Percentiles rank a stretch among this genome's conserved stretches.
These are phyloP conservation scores for Epirrita christyi DNA, from an alignment of 2,888 invertebrate genomes.

Conservation along the genomic window DNA sequence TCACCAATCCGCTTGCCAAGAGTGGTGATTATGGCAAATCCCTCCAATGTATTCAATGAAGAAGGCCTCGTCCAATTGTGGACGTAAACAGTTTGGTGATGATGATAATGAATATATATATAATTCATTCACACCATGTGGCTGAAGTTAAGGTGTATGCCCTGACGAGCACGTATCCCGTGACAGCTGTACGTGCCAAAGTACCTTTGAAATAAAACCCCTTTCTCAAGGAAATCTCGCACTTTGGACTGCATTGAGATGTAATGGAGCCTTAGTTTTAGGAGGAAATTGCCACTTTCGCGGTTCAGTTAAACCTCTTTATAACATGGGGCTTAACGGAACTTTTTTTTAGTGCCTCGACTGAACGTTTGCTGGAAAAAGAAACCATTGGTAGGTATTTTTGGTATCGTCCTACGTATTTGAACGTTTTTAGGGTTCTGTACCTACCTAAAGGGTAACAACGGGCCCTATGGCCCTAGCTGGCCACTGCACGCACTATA, in stretches of 20 bases:
- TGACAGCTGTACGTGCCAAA: constrained; percentile 58
- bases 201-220: constrained; percentile 52
- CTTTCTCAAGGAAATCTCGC: constrained; percentile 50
- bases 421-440: no score
- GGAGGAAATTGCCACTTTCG: constrained; percentile 42
- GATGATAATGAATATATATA: no score
- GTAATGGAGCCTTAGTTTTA: constrained; percentile 43
- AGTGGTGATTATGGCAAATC: no score
- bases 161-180: constrained; percentile 38
- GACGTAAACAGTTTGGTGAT: no score
- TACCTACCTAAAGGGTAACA: no score
- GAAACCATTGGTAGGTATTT: no score
- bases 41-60: no score
- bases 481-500: no score
- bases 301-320: constrained; percentile 32
- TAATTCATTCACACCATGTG: not conserved
- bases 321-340: constrained; percentile 20
- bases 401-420: no score
- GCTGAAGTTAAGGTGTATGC: not conserved
- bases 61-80: no score
- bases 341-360: constrained; percentile 23
- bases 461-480: no score
- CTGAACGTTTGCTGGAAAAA: constrained; percentile 9
- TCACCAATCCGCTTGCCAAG: no score
- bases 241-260: constrained; percentile 48